phyloP scores from a whole-genome alignment of 2,797 vertebrate genomes.

The Siniperca obscura region DNA sequence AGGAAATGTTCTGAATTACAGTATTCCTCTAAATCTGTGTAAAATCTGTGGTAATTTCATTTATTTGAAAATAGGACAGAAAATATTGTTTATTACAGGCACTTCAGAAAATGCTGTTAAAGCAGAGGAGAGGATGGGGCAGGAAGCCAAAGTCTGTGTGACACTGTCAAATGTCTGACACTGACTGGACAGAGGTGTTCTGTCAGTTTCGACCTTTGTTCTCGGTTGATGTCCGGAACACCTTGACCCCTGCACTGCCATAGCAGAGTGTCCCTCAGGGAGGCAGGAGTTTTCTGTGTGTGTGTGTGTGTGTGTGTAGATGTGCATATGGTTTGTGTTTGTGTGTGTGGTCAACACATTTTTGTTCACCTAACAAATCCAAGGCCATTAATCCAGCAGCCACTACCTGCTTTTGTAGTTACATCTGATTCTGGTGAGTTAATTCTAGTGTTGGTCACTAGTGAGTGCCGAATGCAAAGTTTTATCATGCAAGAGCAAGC shows the following conservation, averaged over 20 bases:
- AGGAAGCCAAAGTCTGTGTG: conserved; percentile 11
- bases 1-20: not conserved
- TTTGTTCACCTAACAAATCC: conserved; percentile 56
- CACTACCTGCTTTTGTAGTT: conserved; percentile 16
- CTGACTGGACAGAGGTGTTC: conserved; percentile 19
- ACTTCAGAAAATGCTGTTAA: not conserved
- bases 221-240: conserved; percentile 60
- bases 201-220: conserved; percentile 64
- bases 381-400: conserved; percentile 41
- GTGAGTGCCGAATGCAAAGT: conserved; percentile 18
- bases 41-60: not conserved
- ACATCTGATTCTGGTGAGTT: not conserved
- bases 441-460: too few relatives aligned
- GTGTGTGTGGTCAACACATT: conserved; percentile 48
- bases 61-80: not conserved
- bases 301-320: conserved; percentile 30
- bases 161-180: not conserved
- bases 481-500: conserved; percentile 28
- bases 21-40: not conserved
- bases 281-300: not conserved
- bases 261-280: conserved; percentile 52
- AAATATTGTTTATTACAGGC: not conserved
- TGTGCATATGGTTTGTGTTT: conserved; percentile 36
- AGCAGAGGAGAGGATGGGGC: not conserved
- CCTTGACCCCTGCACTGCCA: conserved; percentile 66